phyloP scores from a whole-genome alignment of 2,113 vertebrate species.

The Agelaius tricolor region DNA sequence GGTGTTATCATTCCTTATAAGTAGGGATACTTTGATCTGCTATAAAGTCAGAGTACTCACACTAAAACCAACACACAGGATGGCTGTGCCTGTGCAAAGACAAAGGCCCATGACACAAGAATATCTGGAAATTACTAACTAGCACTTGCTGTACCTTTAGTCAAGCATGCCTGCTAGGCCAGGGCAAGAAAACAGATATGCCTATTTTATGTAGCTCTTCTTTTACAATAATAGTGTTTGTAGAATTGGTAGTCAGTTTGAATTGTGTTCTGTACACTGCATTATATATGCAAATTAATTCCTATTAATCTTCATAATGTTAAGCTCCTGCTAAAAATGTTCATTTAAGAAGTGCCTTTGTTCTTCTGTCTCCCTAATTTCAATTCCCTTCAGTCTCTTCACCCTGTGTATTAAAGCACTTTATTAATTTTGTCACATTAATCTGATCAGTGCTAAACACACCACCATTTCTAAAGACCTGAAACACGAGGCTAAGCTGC shows the following conservation, averaged over 20 bases:
- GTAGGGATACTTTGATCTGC: background rate
- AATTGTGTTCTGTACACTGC: slow-evolving; percentile 38
- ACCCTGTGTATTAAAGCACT: slow-evolving; percentile 47
- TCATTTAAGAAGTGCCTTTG: slow-evolving; percentile 61
- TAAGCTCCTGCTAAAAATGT: slow-evolving; percentile 68
- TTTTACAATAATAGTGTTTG: slow-evolving; percentile 1
- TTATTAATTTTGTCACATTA: slow-evolving; percentile 70
- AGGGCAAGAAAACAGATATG: background rate
- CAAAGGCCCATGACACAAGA: background rate
- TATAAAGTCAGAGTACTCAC: background rate
- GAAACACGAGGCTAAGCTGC: background rate
- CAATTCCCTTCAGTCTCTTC: slow-evolving; percentile 59
- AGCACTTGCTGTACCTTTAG: background rate
- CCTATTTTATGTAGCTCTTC: background rate
- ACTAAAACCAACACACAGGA: background rate
- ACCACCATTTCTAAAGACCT: background rate
- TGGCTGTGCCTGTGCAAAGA: background rate
- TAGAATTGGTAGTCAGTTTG: slow-evolving; percentile 19
- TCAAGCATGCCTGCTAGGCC: background rate
- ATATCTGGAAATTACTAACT: background rate
- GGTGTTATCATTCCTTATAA: background rate
- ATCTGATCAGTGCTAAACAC: slow-evolving; percentile 61
- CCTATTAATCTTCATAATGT: slow-evolving; percentile 71
- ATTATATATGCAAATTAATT: slow-evolving; percentile 70
- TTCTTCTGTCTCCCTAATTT: slow-evolving; percentile 67